These are phyloP conservation scores for Drosophila kohkoa DNA, from an alignment of 1,140 invertebrate genomes.

Conservation along the genomic window DNA sequence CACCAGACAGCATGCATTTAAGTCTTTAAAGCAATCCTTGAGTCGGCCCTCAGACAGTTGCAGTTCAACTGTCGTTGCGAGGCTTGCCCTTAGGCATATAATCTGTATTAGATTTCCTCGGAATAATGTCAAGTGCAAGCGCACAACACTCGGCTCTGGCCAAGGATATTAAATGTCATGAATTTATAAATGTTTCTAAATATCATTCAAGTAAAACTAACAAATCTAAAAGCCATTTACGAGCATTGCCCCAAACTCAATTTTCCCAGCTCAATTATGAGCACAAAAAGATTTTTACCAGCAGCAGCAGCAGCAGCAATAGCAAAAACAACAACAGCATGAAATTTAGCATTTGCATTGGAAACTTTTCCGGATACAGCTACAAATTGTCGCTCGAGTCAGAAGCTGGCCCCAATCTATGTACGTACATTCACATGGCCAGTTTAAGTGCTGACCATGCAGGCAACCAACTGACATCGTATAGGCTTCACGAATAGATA, in stretches of 20 bases:
- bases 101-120: slow-evolving; percentile 34
- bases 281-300: slow-evolving; percentile 35
- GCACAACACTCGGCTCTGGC: background rate
- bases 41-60: background rate
- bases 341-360: slow-evolving; percentile 58
- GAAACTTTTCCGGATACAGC: slow-evolving; percentile 52
- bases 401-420: slow-evolving; percentile 39
- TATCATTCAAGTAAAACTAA: slow-evolving; percentile 32
- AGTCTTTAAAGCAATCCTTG: slow-evolving; percentile 14
- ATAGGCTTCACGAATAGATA: slow-evolving; percentile 7
- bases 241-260: slow-evolving; percentile 29
- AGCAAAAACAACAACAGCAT: slow-evolving; percentile 31
- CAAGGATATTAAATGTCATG: slow-evolving; percentile 55
- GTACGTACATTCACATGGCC: background rate
- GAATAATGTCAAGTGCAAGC: slow-evolving; percentile 17
- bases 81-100: slow-evolving; percentile 7
- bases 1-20: background rate
- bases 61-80: slow-evolving; percentile 10
- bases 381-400: slow-evolving; percentile 54
- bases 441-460: slow-evolving; percentile 41
- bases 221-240: slow-evolving; percentile 50
- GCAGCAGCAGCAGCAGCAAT: slow-evolving; percentile 20
- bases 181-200: slow-evolving; percentile 49
- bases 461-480: slow-evolving; percentile 1
- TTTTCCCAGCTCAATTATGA: slow-evolving; percentile 60